Conservation (phyloP, 2,888 invertebrate genomes). For the Drosophila meridiana region DNA sequence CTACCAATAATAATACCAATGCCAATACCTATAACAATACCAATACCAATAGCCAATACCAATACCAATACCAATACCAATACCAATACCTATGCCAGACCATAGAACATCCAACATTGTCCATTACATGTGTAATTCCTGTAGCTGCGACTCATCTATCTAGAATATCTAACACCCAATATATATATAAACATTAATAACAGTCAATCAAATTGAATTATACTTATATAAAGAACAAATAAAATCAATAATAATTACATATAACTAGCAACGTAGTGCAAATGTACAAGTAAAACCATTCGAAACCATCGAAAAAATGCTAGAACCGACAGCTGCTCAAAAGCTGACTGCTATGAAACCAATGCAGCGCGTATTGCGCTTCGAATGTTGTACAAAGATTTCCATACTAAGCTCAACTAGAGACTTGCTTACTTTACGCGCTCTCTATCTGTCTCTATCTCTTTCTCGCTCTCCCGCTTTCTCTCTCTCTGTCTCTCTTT, state of each 20-base stretch:
- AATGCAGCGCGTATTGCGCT: not conserved
- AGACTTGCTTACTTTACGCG: constrained; percentile 1
- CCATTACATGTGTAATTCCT: constrained; percentile 33
- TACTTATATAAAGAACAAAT: constrained; percentile 10
- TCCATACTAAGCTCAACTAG: constrained; percentile 1
- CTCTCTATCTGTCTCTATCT: not conserved
- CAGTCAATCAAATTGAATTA: constrained; percentile 29
- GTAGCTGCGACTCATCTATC: constrained; percentile 42
- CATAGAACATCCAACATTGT: constrained; percentile 36
- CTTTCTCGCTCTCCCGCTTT: not conserved
- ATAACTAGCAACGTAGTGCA: constrained; percentile 14
- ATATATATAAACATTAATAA: constrained; percentile 24
- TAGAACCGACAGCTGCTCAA: constrained; percentile 19
- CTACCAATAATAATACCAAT: constrained; percentile 6
- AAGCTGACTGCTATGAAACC: constrained; percentile 35
- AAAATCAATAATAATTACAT: constrained; percentile 28
- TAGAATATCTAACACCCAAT: not conserved
- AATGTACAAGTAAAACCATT: not conserved
- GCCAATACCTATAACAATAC: not conserved
- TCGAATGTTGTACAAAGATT: constrained; percentile 33
- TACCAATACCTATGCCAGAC: constrained; percentile 1
- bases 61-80: constrained; percentile 9
- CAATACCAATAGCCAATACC: not conserved
- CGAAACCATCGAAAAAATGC: constrained; percentile 6
- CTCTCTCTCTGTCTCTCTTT: not conserved